phyloP scores from a whole-genome alignment of 2,888 invertebrate genomes.

The Serripes groenlandicus region DNA sequence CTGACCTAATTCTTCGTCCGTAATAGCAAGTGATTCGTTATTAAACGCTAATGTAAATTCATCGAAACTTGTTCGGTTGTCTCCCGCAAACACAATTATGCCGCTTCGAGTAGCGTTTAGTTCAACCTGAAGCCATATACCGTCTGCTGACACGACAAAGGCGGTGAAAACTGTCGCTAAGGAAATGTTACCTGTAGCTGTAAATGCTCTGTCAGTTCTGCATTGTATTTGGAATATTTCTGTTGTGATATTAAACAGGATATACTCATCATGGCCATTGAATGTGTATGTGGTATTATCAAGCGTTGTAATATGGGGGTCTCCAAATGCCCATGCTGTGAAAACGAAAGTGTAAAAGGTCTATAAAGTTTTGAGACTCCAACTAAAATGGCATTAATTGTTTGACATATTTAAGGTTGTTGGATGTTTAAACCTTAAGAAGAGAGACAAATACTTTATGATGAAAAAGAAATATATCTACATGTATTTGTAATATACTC shows the following conservation, averaged over 20 bases:
- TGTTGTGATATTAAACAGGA: conserved; percentile 15
- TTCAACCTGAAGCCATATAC: conserved; percentile 53
- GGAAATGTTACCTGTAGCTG: conserved; percentile 24
- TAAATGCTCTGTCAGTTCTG: conserved; percentile 44
- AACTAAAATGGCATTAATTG: conserved; percentile 25
- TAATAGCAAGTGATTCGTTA: conserved; percentile 15
- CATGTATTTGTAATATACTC: too few species aligned
- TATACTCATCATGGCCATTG: conserved; percentile 61
- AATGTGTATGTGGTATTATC: conserved; percentile 58
- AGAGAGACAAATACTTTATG: too few species aligned
- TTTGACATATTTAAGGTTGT: conserved; percentile 8
- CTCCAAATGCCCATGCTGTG: conserved; percentile 53
- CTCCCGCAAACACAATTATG: conserved; percentile 40
- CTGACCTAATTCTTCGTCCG: not conserved
- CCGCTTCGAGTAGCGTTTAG: conserved; percentile 39
- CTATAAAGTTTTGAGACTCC: too few species aligned
- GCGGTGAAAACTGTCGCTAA: conserved; percentile 56
- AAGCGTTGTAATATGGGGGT: conserved; percentile 57
- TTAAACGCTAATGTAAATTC: conserved; percentile 43
- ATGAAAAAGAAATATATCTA: too few species aligned
- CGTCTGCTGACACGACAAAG: conserved; percentile 37
- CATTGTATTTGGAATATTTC: conserved; percentile 48
- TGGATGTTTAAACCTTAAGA: conserved; percentile 32
- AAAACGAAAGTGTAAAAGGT: too few species aligned
- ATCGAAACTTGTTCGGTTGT: not conserved